Base-by-base conservation (phyloP, 1,140 invertebrate species). In the Muscidifurax raptorellus region DNA sequence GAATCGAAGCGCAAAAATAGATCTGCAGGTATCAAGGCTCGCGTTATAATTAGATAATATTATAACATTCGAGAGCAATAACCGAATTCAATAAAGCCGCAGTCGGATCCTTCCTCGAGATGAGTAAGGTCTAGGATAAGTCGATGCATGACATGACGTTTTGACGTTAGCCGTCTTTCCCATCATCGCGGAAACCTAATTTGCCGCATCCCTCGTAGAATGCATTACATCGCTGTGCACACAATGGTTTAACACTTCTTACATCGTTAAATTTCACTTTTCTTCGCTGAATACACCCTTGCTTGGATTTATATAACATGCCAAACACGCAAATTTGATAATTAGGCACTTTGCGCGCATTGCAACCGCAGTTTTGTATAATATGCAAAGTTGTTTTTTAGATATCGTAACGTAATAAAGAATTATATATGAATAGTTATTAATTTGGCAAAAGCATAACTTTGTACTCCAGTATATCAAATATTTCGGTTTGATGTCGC, bases 61-160 rank as follows among this genome's bases (percentile, higher is more conserved):
- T 18, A 52, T 47, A 47, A 78, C n/a, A 32, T 25, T 22, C 52
- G 27, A 47, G 44, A 12, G 44, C 15, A 47, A 47, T 47, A 32
- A 64, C 32, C 15, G 22, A 64, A 44, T 44, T 13, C 10, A 15
- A 72, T 28, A 9, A 25, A 32, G 22, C 13, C 28, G n/a, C n/a
- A 30, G n/a, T 47, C 78, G 32, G 22, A 25, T 67, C 66, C 66
- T 47, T 69, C 36, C n/a, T 9, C 36, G 15, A 28, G 36, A 44
- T 71, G 79, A 80, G 36, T 27, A 71, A 71, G 79, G 79, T 71
- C 67, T 40, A 44, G 67, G 66, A 52, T 80, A 80, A 80, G 79
- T 80, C 79, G 79, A 80, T 80, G 66, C 79, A 22, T 71, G 79
- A 80, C 79, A 80, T 80, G 79, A 80, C 79, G 32, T 80, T 71